Conservation (phyloP, 1,140 invertebrate species). For the Thalassaphorura encarpata region DNA sequence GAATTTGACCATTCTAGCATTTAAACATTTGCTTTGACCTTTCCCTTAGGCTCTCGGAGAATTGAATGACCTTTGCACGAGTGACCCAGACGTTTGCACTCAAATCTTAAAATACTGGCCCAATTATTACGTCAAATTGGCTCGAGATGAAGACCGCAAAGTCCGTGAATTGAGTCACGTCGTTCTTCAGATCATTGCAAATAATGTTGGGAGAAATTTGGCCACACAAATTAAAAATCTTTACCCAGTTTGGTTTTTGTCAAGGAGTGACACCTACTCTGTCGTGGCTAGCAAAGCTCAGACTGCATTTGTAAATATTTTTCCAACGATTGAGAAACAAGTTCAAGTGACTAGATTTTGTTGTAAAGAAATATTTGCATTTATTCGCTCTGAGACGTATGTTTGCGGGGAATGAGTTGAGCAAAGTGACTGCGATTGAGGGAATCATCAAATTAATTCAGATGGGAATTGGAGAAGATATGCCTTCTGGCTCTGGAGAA, state of each 20-base stretch:
- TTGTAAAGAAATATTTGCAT: constrained; percentile 17
- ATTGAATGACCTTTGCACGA: constrained; percentile 10
- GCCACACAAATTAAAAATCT: constrained; percentile 66
- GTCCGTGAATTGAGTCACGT: constrained; percentile 62
- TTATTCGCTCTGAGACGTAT: not conserved
- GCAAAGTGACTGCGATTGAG: not conserved
- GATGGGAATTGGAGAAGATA: not conserved
- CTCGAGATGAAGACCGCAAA: constrained; percentile 63
- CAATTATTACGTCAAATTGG: constrained; percentile 57
- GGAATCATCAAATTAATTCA: not conserved
- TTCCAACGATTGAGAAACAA: constrained; percentile 27
- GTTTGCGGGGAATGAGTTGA: not conserved
- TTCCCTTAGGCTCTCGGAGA: constrained; percentile 21
- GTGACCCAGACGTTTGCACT: not conserved
- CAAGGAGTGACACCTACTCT: constrained; percentile 68
- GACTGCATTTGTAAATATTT: constrained; percentile 48
- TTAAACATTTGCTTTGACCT: not conserved
- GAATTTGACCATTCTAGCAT: not conserved
- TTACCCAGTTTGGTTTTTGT: constrained; percentile 62
- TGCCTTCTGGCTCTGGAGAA: not conserved
- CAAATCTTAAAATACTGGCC: constrained; percentile 65
- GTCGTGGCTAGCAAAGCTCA: constrained; percentile 62
- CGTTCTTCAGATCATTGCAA: constrained; percentile 56
- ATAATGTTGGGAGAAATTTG: constrained; percentile 56
- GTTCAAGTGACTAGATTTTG: constrained; percentile 18